phyloP scores from a whole-genome alignment of 1,140 invertebrate genomes.

The Fopius arisanus region DNA sequence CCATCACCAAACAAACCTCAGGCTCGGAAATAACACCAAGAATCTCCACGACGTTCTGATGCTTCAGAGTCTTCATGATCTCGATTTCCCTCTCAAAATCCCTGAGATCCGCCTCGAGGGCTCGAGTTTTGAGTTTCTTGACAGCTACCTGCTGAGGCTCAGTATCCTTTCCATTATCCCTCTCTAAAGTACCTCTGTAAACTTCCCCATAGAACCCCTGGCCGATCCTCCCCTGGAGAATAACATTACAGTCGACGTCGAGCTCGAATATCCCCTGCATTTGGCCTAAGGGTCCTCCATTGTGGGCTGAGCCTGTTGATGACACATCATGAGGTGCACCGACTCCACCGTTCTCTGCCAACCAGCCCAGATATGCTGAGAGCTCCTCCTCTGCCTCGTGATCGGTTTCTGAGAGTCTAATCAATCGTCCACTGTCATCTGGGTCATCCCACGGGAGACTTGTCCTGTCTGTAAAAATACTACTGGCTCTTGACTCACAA shows the following conservation, averaged over 20 bases:
- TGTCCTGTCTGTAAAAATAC: slow-evolving; percentile 47
- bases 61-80: slow-evolving; percentile 83
- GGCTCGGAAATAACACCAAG: slow-evolving; percentile 81
- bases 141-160: slow-evolving; percentile 73
- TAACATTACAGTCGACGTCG: slow-evolving; percentile 66
- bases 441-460: slow-evolving; percentile 53
- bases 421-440: slow-evolving; percentile 44
- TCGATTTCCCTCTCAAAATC: slow-evolving; percentile 78
- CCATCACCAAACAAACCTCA: slow-evolving; percentile 85
- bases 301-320: slow-evolving; percentile 4
- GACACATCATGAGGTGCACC: neutral
- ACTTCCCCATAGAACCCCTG: slow-evolving; percentile 80
- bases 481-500: slow-evolving; percentile 48
- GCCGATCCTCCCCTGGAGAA: slow-evolving; percentile 70
- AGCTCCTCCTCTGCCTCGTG: slow-evolving; percentile 42
- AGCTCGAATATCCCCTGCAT: slow-evolving; percentile 65
- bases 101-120: slow-evolving; percentile 57
- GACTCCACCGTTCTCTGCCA: slow-evolving; percentile 33
- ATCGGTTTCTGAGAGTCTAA: slow-evolving; percentile 31
- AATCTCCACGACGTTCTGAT: slow-evolving; percentile 88
- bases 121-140: slow-evolving; percentile 72
- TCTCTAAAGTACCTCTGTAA: slow-evolving; percentile 70
- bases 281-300: slow-evolving; percentile 46
- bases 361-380: slow-evolving; percentile 41
- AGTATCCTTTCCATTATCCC: slow-evolving; percentile 58